phyloP scores from a whole-genome alignment of 2,888 invertebrate genomes.

The Nemapogon koenigi region DNA sequence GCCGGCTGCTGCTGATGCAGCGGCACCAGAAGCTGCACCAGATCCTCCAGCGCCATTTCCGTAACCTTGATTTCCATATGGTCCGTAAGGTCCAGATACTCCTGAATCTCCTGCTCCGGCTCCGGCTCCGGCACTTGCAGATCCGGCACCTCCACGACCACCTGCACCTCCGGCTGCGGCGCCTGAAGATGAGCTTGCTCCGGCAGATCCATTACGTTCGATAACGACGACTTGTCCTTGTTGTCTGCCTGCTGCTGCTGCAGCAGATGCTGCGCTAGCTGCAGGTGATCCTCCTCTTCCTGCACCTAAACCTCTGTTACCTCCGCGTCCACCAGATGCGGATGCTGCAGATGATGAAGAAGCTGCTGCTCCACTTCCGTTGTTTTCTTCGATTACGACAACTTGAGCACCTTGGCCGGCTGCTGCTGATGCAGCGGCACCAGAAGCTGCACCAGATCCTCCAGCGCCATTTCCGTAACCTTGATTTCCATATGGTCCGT shows the following conservation, averaged over 20 bases:
- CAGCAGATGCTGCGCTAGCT: constrained; percentile 10
- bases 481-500: constrained; percentile 5
- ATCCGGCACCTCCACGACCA: too few relatives aligned
- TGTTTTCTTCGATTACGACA: constrained; percentile 5
- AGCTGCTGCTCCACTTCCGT: constrained; percentile 3
- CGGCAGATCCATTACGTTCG: neutral
- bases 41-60: neutral
- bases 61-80: neutral
- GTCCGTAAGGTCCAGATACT: neutral
- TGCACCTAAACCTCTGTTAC: constrained; percentile 12
- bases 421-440: neutral
- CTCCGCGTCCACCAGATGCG: constrained; percentile 7
- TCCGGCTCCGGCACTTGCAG: neutral
- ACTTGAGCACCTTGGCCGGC: neutral
- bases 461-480: constrained; percentile 5
- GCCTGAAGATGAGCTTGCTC: constrained; percentile 1
- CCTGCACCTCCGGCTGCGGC: constrained; percentile 8
- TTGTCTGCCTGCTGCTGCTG: constrained; percentile 5
- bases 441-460: constrained; percentile 7
- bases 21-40: constrained; percentile 6
- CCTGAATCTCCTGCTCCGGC: neutral
- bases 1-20: constrained; percentile 10
- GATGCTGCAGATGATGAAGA: constrained; percentile 4
- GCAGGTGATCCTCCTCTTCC: neutral
- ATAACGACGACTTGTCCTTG: neutral